Base-by-base conservation (phyloP, 2,888 invertebrate species). In the Orthosia cruda region DNA sequence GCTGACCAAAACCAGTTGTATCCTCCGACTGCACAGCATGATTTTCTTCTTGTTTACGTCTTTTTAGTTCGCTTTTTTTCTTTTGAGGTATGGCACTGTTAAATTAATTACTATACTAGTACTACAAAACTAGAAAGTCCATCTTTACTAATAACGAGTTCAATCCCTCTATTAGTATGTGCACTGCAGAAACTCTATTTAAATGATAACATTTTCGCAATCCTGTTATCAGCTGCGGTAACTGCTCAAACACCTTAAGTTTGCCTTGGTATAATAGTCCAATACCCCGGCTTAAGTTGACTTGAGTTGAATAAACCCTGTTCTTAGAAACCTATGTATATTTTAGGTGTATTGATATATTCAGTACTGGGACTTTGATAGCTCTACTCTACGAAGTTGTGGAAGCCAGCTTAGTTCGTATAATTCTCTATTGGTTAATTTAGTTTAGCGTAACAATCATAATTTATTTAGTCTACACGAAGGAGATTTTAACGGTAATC, bases 291-390 rank as follows among this genome's bases (percentile, higher is more conserved):
- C 62, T 81, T 57, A 40, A 52, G 64, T 70, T 32, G 18, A 18
- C 50, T 59, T 49, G 57, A 55, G 83, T 77, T 77, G 32, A 66
- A 62, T 69, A 62, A 66, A 77, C 82, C 58, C 58, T 77, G 57
- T 23, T 52, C 45, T 61, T 50, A 32, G 63, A 11, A 20, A 71
- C 71, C 2, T 23, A 54, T 52, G 50, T 61, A 40, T 32, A 23
- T n/a, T 4, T 5, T 32, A 32, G 32, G 32, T 20, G 9, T 55
- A 59, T 50, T 50, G 50, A 52, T n/a, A n/a, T 18, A 58, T 66
- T 49, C 13, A 58, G 20, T 50, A n/a, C 52, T n/a, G 23, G 15
- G 40, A 49, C 16, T 40, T 47, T 15, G 20, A 45, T 20, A 20
- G 16, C 20, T 47, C 16, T 4, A n/a, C 15, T n/a, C 13, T 58